Conservation (phyloP, 2,113 vertebrate species). For the Sclerurus mexicanus region DNA sequence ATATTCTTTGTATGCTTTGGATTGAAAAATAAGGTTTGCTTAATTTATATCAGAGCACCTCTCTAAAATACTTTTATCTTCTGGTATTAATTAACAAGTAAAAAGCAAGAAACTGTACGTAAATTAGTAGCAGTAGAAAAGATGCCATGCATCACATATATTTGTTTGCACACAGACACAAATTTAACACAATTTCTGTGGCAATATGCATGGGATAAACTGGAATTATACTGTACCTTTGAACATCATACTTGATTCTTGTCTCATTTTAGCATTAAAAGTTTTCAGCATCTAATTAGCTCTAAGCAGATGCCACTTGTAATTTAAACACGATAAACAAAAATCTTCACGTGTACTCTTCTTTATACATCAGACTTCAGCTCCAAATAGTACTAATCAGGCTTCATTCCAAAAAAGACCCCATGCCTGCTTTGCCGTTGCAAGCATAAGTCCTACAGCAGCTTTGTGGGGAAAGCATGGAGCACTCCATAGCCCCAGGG, state of each 20-base stretch:
- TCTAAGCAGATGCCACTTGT: not conserved
- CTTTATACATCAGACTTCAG: not conserved
- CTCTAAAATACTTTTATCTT: not conserved
- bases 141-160: not conserved
- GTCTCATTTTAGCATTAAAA: not conserved
- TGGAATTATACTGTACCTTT: not conserved
- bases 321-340: not conserved
- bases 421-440: not conserved
- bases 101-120: not conserved
- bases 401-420: not conserved
- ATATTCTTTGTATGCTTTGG: not conserved
- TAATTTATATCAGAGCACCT: not conserved
- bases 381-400: not conserved
- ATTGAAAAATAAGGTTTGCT: not conserved
- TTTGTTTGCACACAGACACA: not conserved
- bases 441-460: not conserved
- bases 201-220: not conserved
- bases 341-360: not conserved
- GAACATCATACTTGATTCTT: not conserved
- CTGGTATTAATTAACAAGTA: not conserved
- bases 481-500: fast-evolving
- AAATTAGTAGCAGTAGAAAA: not conserved
- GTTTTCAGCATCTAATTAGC: not conserved
- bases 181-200: not conserved
- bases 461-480: not conserved